phyloP scores from a whole-genome alignment of 2,888 invertebrate genomes.

The Drosophila kanekoi region DNA sequence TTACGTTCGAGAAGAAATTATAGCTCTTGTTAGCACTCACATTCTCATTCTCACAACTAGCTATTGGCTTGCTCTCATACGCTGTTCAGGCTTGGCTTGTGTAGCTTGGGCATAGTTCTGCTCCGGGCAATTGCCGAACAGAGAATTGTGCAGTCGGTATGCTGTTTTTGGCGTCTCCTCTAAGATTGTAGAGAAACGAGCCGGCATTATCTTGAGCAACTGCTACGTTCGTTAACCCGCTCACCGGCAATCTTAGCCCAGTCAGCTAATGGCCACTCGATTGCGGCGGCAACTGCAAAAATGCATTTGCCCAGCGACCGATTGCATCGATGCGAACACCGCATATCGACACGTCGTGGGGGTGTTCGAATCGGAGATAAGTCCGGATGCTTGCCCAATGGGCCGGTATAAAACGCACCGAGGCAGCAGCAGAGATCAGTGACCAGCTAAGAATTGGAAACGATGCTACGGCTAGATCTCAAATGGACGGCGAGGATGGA shows the following conservation, averaged over 20 bases:
- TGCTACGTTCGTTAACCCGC: constrained; percentile 16
- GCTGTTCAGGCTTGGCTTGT: too few relatives aligned
- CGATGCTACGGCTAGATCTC: constrained; percentile 7
- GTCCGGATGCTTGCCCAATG: not conserved
- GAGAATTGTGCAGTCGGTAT: too few relatives aligned
- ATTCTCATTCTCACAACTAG: too few relatives aligned
- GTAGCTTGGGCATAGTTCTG: too few relatives aligned
- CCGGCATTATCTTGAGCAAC: not conserved
- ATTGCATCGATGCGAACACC: constrained; percentile 4
- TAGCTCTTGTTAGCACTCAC: too few relatives aligned
- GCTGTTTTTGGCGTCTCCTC: too few relatives aligned
- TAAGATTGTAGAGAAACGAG: not conserved
- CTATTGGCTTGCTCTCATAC: too few relatives aligned
- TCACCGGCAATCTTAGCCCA: constrained; percentile 1
- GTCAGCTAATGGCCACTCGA: too few relatives aligned
- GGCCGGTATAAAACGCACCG: constrained; percentile 27
- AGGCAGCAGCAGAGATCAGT: constrained; percentile 1
- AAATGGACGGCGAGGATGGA: not conserved
- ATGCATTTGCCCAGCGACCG: constrained; percentile 9
- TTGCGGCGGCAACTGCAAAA: constrained; percentile 1
- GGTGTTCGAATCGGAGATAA: constrained; percentile 9
- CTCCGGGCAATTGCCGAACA: too few relatives aligned
- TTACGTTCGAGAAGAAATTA: too few relatives aligned
- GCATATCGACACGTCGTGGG: constrained; percentile 44
- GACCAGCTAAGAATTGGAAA: not conserved